Conservation (phyloP, 2,113 vertebrate genomes). For the Festucalex cinctus region DNA sequence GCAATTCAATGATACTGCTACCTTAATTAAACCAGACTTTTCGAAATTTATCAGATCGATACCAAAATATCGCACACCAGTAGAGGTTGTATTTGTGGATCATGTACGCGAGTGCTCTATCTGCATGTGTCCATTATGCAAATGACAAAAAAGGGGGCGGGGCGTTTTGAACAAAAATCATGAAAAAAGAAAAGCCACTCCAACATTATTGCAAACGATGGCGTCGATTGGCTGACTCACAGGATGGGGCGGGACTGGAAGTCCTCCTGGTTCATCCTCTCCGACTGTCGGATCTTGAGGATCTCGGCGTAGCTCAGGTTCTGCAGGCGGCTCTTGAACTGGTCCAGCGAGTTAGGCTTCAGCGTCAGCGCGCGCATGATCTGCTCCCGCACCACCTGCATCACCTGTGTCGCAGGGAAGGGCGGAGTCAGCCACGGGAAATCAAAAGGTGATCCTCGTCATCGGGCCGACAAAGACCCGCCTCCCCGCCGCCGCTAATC, state of each 20-base stretch:
- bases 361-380: conserved; percentile 94
- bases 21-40: too few species aligned
- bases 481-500: not conserved
- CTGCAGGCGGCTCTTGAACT: conserved; percentile 98
- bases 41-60: too few species aligned
- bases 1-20: too few species aligned
- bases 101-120: too few species aligned
- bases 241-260: conserved; percentile 97
- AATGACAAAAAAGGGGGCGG: too few species aligned
- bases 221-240: conserved; percentile 77
- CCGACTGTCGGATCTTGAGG: conserved; percentile 97
- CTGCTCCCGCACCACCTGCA: conserved; percentile 99
- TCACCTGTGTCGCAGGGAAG: conserved; percentile 76
- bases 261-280: conserved; percentile 99
- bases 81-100: too few species aligned
- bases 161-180: too few species aligned
- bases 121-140: too few species aligned
- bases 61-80: too few species aligned
- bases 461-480: not conserved
- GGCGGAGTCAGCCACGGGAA: not conserved
- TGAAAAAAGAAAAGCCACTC: too few species aligned
- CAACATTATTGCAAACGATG: too few species aligned
- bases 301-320: conserved; percentile 99
- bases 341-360: conserved; percentile 99
- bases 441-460: not conserved